A percentile compares a stretch with the other conserved stretches of the same genome.
Conservation (phyloP, 2,888 invertebrate species). For the Drosophila yooni region DNA sequence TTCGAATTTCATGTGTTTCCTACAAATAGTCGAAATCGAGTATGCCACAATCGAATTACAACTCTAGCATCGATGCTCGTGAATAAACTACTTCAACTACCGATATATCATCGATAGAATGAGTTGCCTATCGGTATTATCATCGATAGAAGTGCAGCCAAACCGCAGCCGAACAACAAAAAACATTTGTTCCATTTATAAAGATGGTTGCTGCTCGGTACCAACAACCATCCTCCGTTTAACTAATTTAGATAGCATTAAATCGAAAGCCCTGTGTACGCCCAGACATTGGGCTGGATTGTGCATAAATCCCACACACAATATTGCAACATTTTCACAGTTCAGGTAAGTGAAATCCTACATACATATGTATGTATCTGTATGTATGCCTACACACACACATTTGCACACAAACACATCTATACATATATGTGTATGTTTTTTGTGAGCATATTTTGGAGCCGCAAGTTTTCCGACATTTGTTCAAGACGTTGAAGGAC, state of each 20-base stretch:
- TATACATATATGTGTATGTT: conserved; percentile 21
- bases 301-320: conserved; percentile 42
- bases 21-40: conserved; percentile 7
- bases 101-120: conserved; percentile 25
- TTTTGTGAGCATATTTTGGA: conserved; percentile 53
- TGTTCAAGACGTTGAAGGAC: conserved; percentile 48
- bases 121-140: conserved; percentile 22
- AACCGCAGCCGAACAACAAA: conserved; percentile 71
- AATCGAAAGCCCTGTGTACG: conserved; percentile 29
- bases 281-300: conserved; percentile 36
- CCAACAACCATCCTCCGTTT: conserved; percentile 37
- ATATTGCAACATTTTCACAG: conserved; percentile 72
- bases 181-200: conserved; percentile 66
- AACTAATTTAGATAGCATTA: conserved; percentile 40
- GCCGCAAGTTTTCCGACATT: conserved; percentile 50
- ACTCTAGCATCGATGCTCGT: conserved; percentile 43
- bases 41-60: conserved; percentile 14
- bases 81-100: conserved; percentile 5
- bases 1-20: not conserved
- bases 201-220: conserved; percentile 58
- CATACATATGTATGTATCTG: conserved; percentile 32
- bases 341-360: conserved; percentile 66
- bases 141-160: conserved; percentile 55
- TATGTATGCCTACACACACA: conserved; percentile 8
- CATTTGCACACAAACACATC: conserved; percentile 13